phyloP scores from a whole-genome alignment of 2,113 vertebrate genomes.

The Rhinoderma darwinii region DNA sequence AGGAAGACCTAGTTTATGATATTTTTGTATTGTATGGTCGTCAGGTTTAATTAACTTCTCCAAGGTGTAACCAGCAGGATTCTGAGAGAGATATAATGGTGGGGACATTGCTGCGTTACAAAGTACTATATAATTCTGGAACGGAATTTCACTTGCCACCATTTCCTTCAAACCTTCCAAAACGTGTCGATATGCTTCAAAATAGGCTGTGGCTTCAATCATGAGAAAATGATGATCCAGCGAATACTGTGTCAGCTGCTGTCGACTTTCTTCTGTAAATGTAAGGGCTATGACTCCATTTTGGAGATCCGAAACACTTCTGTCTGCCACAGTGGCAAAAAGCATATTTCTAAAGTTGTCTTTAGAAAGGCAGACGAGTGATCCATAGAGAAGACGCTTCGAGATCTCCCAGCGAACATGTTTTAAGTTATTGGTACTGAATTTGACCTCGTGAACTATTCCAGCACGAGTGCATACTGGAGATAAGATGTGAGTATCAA shows the following conservation, averaged over 20 bases:
- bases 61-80: slow-evolving; percentile 11
- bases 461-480: slow-evolving; percentile 13
- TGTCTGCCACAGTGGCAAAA: slow-evolving; percentile 64
- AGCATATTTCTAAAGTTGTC: slow-evolving; percentile 62
- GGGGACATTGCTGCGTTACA: slow-evolving; percentile 51
- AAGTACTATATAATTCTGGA: slow-evolving; percentile 62
- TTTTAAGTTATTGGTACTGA: not conserved
- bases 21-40: not conserved
- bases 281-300: slow-evolving; percentile 26
- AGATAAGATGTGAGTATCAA: slow-evolving; percentile 11
- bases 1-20: too few relatives aligned
- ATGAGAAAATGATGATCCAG: slow-evolving; percentile 58
- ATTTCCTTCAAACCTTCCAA: slow-evolving; percentile 64
- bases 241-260: not conserved
- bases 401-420: slow-evolving; percentile 37
- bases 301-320: slow-evolving; percentile 25
- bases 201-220: slow-evolving; percentile 65
- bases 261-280: slow-evolving; percentile 31
- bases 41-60: slow-evolving; percentile 10
- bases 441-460: slow-evolving; percentile 39
- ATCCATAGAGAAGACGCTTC: slow-evolving; percentile 61
- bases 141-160: slow-evolving; percentile 51
- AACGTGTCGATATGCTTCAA: slow-evolving; percentile 66
- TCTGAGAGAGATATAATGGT: slow-evolving; percentile 57
- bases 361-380: slow-evolving; percentile 63